phyloP scores from a whole-genome alignment of 2,888 invertebrate species.

The Aromia moschata region DNA sequence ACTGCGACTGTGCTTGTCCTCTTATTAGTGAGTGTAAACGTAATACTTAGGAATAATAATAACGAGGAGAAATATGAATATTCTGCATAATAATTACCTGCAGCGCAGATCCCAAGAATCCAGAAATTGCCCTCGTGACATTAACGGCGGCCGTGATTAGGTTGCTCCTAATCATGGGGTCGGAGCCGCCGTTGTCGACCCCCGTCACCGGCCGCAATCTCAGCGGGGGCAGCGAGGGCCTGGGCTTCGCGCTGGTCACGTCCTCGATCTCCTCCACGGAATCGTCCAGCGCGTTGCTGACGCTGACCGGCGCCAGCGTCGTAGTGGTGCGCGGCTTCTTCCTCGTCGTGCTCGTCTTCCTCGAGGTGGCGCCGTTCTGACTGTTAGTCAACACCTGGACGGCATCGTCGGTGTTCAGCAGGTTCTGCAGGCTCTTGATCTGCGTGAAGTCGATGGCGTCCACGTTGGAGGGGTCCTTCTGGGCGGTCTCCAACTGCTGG shows the following conservation, averaged over 20 bases:
- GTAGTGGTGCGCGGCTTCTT: constrained; percentile 26
- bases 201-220: constrained; percentile 59
- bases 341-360: constrained; percentile 27
- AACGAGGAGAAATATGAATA: no score
- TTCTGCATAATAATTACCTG: constrained; percentile 75
- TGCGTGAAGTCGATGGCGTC: constrained; percentile 53
- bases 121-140: constrained; percentile 79
- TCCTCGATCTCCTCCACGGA: constrained; percentile 40
- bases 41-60: no score
- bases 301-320: constrained; percentile 36
- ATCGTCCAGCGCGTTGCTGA: constrained; percentile 44
- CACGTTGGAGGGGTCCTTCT: constrained; percentile 56
- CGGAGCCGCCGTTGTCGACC: constrained; percentile 52
- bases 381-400: constrained; percentile 47
- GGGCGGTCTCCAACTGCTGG: constrained; percentile 56
- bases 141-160: constrained; percentile 79
- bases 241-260: constrained; percentile 38
- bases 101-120: constrained; percentile 80
- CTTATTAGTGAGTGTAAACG: no score
- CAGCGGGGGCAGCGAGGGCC: constrained; percentile 55
- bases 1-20: no score
- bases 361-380: constrained; percentile 47
- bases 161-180: constrained; percentile 61
- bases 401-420: constrained; percentile 49
- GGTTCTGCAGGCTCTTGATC: constrained; percentile 52